Base-by-base conservation (phyloP, 2,888 invertebrate genomes). In the Aporophyla lueneburgensis region DNA sequence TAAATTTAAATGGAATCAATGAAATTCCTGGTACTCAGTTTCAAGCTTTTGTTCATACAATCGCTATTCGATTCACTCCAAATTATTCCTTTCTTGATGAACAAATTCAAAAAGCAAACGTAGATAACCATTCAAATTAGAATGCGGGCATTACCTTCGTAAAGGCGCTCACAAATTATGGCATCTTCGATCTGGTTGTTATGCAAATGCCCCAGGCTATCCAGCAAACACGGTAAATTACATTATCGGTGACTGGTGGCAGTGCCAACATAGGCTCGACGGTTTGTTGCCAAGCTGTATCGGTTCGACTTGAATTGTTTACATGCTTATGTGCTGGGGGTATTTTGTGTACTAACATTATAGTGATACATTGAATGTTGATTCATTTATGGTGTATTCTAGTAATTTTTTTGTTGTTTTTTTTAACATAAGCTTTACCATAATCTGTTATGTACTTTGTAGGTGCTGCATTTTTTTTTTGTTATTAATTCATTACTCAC, bases 141-240 rank as follows among this genome's bases (percentile, higher is more conserved):
- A 78, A 84, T 78, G 70, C 76, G 63, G 56, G 73, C 72, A 82
- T 74, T 78, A 75, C 77, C 83, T 87, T 78, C 87, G 84, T 88
- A 86, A 86, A 85, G 86, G 80, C 82, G 80, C 82, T 83, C 86
- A 88, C 88, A 90, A 91, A 89, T 91, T 89, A 89, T 82, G 84
- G 78, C 73, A 80, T 83, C 86, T 87, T 88, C 86, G 86, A 89
- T 88, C 84, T 89, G 81, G 80, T 89, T 91, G 89, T 90, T 89
- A 92, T 91, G 91, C 87, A 89, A 91, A 91, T 88, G 83, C 82
- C 80, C 51, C 40, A 40, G 74, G 74, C 73, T 61, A 84, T 74
- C 69, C 67, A 56, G 51, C 66, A 65, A 74, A 69, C 80, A 74
- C 83, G 66, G 78, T 84, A 87, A 88, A 86, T 90, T 86, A 86